A percentile compares a stretch with the other conserved stretches of the same genome.
Evolutionary conservation across 2,797 vertebrate genomes (phyloP).

Genomic region (Staurois parvus): DNA sequence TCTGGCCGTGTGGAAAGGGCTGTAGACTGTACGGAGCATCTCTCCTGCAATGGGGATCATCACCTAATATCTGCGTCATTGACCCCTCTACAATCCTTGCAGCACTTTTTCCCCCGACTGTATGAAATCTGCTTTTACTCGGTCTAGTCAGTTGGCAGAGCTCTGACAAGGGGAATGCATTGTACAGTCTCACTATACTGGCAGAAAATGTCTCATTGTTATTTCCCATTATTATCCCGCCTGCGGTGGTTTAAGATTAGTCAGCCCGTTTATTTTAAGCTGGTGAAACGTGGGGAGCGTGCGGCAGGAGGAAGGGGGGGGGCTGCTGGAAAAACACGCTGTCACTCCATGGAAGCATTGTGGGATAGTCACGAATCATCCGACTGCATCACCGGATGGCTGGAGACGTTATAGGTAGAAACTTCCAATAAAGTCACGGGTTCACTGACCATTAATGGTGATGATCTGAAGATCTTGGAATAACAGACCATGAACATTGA

Average conservation of each 20-base stretch:
- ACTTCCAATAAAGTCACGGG: too few relatives aligned
- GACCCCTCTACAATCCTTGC: not conserved
- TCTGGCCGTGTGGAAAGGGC: not conserved
- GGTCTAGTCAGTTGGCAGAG: too few relatives aligned
- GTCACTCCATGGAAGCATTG: not conserved
- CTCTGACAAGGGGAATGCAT: too few relatives aligned
- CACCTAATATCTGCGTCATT: not conserved
- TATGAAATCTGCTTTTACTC: too few relatives aligned
- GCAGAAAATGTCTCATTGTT: constrained; percentile 15
- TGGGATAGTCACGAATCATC: constrained; percentile 26
- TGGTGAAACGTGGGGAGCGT: constrained; percentile 49
- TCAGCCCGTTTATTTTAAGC: constrained; percentile 56
- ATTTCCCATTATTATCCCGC: constrained; percentile 29
- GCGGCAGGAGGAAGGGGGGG: constrained; percentile 18
- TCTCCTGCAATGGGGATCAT: not conserved
- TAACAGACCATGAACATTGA: too few relatives aligned
- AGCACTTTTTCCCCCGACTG: too few relatives aligned
- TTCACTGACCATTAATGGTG: too few relatives aligned
- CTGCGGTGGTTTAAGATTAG: constrained; percentile 36
- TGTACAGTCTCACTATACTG: too few relatives aligned
- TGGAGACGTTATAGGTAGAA: too few relatives aligned
- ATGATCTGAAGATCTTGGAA: too few relatives aligned
- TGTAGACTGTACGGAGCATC: not conserved
- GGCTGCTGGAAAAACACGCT: not conserved
- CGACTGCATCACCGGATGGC: not conserved